These are phyloP conservation scores for Elanoides forficatus DNA, from an alignment of 2,113 vertebrate genomes.

Conservation along the genomic window DNA sequence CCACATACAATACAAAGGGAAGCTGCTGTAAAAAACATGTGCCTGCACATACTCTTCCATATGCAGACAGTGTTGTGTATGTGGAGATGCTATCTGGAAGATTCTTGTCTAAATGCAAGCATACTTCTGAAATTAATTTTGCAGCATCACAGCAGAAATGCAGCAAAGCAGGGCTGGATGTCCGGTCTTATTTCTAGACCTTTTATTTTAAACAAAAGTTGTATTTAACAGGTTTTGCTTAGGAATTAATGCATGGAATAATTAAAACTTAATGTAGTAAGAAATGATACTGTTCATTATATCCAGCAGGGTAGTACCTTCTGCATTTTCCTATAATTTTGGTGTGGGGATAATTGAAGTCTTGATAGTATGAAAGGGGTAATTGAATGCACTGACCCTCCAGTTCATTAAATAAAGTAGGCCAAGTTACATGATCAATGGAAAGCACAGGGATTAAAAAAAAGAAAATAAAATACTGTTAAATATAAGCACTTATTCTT, in stretches of 20 bases:
- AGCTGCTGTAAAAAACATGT: conserved; percentile 39
- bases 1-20: not conserved
- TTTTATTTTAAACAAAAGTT: conserved; percentile 44
- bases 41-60: conserved; percentile 16
- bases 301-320: conserved; percentile 73
- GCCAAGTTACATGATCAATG: conserved; percentile 82
- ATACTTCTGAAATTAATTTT: conserved; percentile 36
- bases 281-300: conserved; percentile 75
- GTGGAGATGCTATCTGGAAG: not conserved
- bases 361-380: conserved; percentile 86
- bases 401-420: conserved; percentile 91
- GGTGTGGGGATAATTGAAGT: conserved; percentile 90
- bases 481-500: conserved; percentile 65
- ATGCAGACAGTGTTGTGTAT: not conserved
- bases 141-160: not conserved
- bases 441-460: conserved; percentile 66
- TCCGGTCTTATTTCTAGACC: not conserved
- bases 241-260: conserved; percentile 69
- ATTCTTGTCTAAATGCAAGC: conserved; percentile 5
- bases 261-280: conserved; percentile 82
- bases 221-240: conserved; percentile 57
- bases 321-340: conserved; percentile 78
- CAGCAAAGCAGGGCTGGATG: not conserved
- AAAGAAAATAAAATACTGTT: conserved; percentile 70
- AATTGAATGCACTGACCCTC: conserved; percentile 93